Conservation (phyloP, 2,797 vertebrate genomes). For the Thunnus albacares region DNA sequence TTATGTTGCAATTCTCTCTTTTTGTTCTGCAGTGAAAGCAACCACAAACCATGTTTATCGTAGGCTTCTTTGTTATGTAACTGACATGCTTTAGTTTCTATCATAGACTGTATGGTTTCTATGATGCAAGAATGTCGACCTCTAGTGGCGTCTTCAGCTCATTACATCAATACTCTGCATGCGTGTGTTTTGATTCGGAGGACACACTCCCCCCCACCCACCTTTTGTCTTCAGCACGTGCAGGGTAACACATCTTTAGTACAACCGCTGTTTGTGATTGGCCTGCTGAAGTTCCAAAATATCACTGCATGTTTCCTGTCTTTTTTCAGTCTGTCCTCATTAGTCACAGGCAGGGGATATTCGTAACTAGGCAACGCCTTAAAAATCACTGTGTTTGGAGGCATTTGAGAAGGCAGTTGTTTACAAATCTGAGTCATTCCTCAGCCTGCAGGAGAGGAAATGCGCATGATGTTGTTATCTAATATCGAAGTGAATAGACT, state of each 20-base stretch:
- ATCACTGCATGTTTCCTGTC: slow-evolving; percentile 5
- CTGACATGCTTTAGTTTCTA: slow-evolving; percentile 26
- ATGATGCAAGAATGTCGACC: slow-evolving; percentile 45
- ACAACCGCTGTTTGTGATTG: slow-evolving; percentile 29
- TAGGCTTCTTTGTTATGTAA: slow-evolving; percentile 74
- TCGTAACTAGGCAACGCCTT: slow-evolving; percentile 4
- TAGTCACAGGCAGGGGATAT: not conserved
- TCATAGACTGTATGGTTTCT: not conserved
- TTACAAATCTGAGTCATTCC: slow-evolving; percentile 34
- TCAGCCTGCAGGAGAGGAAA: not conserved
- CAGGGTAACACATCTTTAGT: slow-evolving; percentile 24
- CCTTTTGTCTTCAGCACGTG: slow-evolving; percentile 52
- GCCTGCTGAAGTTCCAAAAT: not conserved
- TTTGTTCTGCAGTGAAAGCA: slow-evolving; percentile 51
- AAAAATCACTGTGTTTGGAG: not conserved
- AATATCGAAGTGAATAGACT: slow-evolving; percentile 2
- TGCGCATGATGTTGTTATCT: not conserved
- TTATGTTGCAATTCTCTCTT: slow-evolving; percentile 13
- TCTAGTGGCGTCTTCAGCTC: slow-evolving; percentile 62
- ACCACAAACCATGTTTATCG: slow-evolving; percentile 54
- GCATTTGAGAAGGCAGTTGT: not conserved
- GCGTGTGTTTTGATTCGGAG: slow-evolving; percentile 65
- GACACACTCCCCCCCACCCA: not conserved
- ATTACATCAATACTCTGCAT: slow-evolving; percentile 26
- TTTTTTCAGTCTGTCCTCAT: slow-evolving; percentile 5